phyloP scores from a whole-genome alignment of 2,113 vertebrate genomes.

The Vicugna pacos region DNA sequence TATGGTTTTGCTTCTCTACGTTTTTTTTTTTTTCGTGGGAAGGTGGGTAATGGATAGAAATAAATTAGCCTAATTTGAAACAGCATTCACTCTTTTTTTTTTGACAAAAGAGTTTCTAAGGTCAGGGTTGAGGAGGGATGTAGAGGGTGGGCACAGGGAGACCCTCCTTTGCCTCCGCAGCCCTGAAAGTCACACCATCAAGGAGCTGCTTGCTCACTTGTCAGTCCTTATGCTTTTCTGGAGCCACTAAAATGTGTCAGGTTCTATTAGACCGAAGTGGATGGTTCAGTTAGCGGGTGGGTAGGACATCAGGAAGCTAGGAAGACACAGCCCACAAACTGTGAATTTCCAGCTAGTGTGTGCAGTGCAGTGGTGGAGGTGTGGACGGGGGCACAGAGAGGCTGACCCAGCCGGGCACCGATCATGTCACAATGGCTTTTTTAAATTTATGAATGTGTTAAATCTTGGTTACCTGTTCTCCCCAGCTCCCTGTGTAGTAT shows the following conservation, averaged over 20 bases:
- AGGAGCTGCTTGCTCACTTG: neutral
- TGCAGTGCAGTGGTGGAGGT: neutral
- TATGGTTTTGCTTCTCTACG: neutral
- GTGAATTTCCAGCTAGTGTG: neutral
- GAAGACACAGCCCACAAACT: neutral
- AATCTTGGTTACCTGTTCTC: neutral
- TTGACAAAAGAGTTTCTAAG: neutral
- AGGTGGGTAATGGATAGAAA: neutral
- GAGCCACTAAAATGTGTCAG: neutral
- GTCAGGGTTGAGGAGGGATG: neutral
- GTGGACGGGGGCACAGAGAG: neutral
- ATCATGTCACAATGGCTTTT: fast-evolving
- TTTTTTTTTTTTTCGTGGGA: neutral
- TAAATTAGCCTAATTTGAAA: neutral
- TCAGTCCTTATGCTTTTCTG: neutral
- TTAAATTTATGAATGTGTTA: no score
- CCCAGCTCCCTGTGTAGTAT: neutral
- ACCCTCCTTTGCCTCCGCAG: neutral
- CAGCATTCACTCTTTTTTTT: neutral
- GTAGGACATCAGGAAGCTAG: neutral
- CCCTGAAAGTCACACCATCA: neutral
- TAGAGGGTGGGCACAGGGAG: neutral
- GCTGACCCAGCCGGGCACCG: neutral
- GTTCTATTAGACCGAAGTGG: neutral
- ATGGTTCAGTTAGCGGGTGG: neutral